These are phyloP conservation scores for Lacerta bilineata DNA, from an alignment of 2,797 vertebrate species.

Conservation along the genomic window DNA sequence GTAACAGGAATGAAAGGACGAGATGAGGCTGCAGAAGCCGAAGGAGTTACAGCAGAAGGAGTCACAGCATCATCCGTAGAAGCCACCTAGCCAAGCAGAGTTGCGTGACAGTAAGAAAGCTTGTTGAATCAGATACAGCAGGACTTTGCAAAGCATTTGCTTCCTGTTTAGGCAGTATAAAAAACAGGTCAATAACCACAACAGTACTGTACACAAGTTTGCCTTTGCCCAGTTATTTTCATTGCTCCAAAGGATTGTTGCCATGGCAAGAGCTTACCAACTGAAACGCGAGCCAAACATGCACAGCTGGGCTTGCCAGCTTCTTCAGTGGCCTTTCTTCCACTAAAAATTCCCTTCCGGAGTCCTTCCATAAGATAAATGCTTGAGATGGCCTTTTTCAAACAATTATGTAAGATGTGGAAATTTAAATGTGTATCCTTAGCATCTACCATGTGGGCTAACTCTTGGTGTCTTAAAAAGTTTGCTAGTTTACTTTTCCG, in stretches of 20 bases:
- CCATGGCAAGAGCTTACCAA: neutral
- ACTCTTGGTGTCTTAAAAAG: neutral
- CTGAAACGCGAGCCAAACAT: neutral
- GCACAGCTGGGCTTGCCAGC: neutral
- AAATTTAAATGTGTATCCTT: neutral
- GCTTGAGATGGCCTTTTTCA: too few relatives aligned
- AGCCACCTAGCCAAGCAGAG: conserved; percentile 78
- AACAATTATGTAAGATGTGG: neutral
- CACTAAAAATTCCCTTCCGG: neutral
- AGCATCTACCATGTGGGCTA: neutral
- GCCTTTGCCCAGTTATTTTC: neutral
- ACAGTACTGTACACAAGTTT: neutral
- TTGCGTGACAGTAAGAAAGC: neutral
- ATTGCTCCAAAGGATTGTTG: neutral
- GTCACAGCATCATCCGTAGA: conserved; percentile 94
- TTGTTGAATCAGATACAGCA: neutral
- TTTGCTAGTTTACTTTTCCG: neutral
- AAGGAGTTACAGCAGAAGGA: conserved; percentile 95
- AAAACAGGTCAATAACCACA: neutral
- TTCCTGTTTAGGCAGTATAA: neutral
- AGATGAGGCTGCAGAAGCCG: conserved; percentile 90
- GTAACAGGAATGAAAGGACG: conserved; percentile 98
- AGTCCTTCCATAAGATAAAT: neutral
- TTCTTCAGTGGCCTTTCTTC: neutral
- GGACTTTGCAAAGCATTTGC: neutral